These are phyloP conservation scores for Netelia virgata DNA, from an alignment of 2,888 invertebrate genomes.

Conservation along the genomic window DNA sequence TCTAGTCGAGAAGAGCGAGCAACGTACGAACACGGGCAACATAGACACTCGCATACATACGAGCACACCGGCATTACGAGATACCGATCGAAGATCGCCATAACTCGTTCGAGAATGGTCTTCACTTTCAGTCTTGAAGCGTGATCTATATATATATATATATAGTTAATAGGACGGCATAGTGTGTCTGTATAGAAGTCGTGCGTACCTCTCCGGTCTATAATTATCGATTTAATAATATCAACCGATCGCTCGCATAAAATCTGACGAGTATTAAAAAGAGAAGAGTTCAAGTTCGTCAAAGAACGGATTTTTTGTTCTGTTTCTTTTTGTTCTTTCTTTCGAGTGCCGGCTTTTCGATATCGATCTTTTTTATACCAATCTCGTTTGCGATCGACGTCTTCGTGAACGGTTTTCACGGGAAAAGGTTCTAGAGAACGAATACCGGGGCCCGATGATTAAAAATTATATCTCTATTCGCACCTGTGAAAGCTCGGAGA, in stretches of 20 bases:
- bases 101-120: slow-evolving; percentile 67
- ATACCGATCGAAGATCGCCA: slow-evolving; percentile 74
- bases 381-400: background rate
- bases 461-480: slow-evolving; percentile 3
- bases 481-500: slow-evolving; percentile 13
- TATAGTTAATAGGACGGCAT: slow-evolving; percentile 20
- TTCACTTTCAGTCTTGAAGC: slow-evolving; percentile 44
- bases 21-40: background rate
- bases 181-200: slow-evolving; percentile 26
- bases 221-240: slow-evolving; percentile 77
- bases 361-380: slow-evolving; percentile 49
- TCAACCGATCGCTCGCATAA: slow-evolving; percentile 66
- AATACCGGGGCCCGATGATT: background rate
- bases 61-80: slow-evolving; percentile 54
- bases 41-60: slow-evolving; percentile 1
- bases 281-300: slow-evolving; percentile 3
- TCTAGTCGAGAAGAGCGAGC: slow-evolving; percentile 47
- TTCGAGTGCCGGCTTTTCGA: slow-evolving; percentile 17
- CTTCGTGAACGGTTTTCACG: background rate
- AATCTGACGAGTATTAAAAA: slow-evolving; percentile 59
- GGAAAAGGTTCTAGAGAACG: slow-evolving; percentile 13
- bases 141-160: slow-evolving; percentile 4
- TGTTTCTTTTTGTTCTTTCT: slow-evolving; percentile 5
- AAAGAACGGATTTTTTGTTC: slow-evolving; percentile 1
- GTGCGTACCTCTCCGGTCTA: slow-evolving; percentile 66